A percentile compares a stretch with the other conserved stretches of the same genome.
These are phyloP conservation scores for Amblyopsis rosae DNA, from an alignment of 2,113 vertebrate genomes.

Conservation along the genomic window DNA sequence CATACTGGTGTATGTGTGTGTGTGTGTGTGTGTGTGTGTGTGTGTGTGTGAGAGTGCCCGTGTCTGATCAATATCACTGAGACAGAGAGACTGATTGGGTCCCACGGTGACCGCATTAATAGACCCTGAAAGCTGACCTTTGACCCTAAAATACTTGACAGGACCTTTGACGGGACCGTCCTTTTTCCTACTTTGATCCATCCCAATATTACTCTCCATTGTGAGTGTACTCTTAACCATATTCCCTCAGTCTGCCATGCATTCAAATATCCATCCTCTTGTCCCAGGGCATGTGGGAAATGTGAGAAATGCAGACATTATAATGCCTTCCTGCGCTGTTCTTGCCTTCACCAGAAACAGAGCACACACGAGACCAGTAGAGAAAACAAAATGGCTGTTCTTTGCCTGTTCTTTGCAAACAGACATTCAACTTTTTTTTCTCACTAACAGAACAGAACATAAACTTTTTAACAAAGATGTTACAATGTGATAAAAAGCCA, in stretches of 20 bases:
- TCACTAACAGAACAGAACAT: constrained; percentile 19
- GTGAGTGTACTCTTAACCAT: too few relatives aligned
- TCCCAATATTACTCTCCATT: constrained; percentile 30
- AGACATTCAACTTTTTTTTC: neutral
- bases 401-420: neutral
- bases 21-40: constrained; percentile 61
- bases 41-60: constrained; percentile 71
- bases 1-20: constrained; percentile 8
- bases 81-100: constrained; percentile 89
- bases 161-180: constrained; percentile 69
- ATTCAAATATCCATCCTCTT: constrained; percentile 7
- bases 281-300: constrained; percentile 18
- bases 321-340: constrained; percentile 23
- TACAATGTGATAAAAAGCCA: neutral
- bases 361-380: neutral
- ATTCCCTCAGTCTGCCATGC: neutral
- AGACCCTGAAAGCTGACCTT: constrained; percentile 83
- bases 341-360: neutral
- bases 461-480: neutral
- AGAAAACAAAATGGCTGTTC: too few relatives aligned
- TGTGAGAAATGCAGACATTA: constrained; percentile 33
- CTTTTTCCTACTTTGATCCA: constrained; percentile 57
- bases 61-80: constrained; percentile 83
- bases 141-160: constrained; percentile 77
- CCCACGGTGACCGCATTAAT: constrained; percentile 86